Conservation (phyloP, 2,113 vertebrate species). For the Labeo catla region DNA sequence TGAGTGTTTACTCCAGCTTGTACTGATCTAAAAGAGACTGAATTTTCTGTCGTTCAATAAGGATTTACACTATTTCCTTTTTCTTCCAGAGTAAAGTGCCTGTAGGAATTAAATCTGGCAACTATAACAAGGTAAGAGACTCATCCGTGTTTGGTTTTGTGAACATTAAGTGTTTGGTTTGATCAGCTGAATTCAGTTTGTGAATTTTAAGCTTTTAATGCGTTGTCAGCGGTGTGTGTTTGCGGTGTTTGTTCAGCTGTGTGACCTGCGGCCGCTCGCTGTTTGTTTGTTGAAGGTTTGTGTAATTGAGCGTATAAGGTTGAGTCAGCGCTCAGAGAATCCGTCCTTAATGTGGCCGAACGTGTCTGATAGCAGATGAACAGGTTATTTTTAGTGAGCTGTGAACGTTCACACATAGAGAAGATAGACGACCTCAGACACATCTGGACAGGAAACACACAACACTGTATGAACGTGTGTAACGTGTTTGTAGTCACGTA, state of each 20-base stretch:
- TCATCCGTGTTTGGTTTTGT: not conserved
- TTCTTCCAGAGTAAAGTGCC: conserved; percentile 88
- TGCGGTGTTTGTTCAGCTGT: not conserved
- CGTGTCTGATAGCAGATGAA: not conserved
- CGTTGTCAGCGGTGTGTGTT: not conserved
- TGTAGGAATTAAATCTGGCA: conserved; percentile 94
- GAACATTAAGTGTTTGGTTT: too few species aligned
- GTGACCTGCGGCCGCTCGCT: not conserved
- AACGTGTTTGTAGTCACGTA: too few species aligned
- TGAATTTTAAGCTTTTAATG: too few species aligned
- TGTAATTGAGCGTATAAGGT: conserved; percentile 29
- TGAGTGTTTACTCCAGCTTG: not conserved
- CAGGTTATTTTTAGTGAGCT: not conserved
- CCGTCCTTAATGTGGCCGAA: too few species aligned
- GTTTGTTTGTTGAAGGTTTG: conserved; percentile 46
- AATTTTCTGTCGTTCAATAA: not conserved
- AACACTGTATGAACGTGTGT: too few species aligned
- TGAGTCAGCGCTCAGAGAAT: not conserved
- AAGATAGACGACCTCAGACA: not conserved
- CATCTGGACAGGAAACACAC: not conserved
- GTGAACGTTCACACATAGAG: too few species aligned
- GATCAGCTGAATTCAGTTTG: too few species aligned
- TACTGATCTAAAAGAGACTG: not conserved
- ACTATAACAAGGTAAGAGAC: conserved; percentile 89
- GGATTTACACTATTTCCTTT: not conserved